A percentile compares a stretch with the other conserved stretches of the same genome.
Conservation (phyloP, 1,140 invertebrate species). For the Ips typographus region DNA sequence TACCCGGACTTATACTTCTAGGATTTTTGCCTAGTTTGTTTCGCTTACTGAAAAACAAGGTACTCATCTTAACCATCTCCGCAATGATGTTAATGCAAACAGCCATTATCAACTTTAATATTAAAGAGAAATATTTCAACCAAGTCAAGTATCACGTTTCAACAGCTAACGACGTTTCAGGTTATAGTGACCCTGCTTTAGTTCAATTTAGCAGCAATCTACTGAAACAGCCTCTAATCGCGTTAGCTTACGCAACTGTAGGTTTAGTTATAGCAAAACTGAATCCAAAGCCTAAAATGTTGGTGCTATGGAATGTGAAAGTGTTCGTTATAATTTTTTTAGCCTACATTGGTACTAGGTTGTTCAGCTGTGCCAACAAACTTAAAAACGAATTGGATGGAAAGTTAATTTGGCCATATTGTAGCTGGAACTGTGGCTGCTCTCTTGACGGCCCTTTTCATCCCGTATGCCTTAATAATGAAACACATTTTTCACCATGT, state of each 20-base stretch:
- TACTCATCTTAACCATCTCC: slow-evolving; percentile 61
- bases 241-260: slow-evolving; percentile 60
- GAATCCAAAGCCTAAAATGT: slow-evolving; percentile 56
- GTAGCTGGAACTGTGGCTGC: slow-evolving; percentile 65
- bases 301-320: slow-evolving; percentile 61
- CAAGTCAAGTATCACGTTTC: slow-evolving; percentile 57
- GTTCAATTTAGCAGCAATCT: slow-evolving; percentile 57
- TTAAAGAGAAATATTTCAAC: slow-evolving; percentile 60
- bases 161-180: slow-evolving; percentile 48
- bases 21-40: slow-evolving; percentile 59
- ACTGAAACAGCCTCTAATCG: slow-evolving; percentile 63
- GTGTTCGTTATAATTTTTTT: slow-evolving; percentile 53
- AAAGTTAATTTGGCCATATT: slow-evolving; percentile 55
- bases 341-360: slow-evolving; percentile 60
- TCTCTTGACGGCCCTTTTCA: slow-evolving; percentile 61
- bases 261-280: slow-evolving; percentile 64
- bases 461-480: slow-evolving; percentile 63
- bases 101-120: slow-evolving; percentile 58
- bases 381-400: slow-evolving; percentile 47
- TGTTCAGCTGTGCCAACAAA: slow-evolving; percentile 57
- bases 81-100: slow-evolving; percentile 60
- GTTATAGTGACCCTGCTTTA: slow-evolving; percentile 58
- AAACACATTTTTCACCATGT: slow-evolving; percentile 70
- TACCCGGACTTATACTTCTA: slow-evolving; percentile 32
- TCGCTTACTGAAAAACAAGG: slow-evolving; percentile 61